Conservation (phyloP, 2,797 vertebrate species). For the Yasuhikotakia modesta region DNA sequence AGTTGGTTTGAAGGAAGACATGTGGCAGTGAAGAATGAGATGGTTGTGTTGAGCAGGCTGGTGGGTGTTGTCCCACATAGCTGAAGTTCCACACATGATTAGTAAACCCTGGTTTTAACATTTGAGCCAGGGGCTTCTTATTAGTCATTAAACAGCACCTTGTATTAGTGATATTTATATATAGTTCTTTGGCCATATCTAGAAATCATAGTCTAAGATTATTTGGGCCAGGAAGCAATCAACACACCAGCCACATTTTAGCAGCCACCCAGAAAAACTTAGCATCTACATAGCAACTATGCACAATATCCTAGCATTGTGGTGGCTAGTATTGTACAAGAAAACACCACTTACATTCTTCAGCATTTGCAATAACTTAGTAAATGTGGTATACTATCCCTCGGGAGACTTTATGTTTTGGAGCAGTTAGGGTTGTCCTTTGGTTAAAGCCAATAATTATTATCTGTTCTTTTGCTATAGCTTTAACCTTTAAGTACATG, state of each 20-base stretch:
- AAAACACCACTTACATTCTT: background rate
- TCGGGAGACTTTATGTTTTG: background rate
- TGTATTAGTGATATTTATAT: background rate
- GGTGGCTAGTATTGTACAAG: background rate
- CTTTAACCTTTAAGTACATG: conserved; percentile 64
- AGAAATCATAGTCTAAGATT: too few species aligned
- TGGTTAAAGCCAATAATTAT: background rate
- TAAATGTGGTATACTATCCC: background rate
- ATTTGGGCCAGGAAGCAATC: too few species aligned
- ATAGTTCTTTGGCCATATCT: too few species aligned
- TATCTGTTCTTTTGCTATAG: background rate
- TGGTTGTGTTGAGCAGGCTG: conserved; percentile 47
- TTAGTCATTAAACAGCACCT: conserved; percentile 2
- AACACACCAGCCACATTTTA: too few species aligned
- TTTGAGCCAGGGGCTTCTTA: conserved; percentile 25
- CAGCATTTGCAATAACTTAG: too few species aligned
- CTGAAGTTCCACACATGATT: conserved; percentile 1
- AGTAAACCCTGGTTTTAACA: conserved; percentile 9
- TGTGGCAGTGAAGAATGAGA: conserved; percentile 64
- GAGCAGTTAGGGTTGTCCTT: background rate
- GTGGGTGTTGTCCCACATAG: background rate
- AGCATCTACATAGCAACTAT: background rate
- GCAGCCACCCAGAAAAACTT: too few species aligned
- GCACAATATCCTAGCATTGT: background rate
- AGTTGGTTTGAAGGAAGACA: conserved; percentile 44